A percentile compares a stretch with the other conserved stretches of the same genome.
phyloP scores from a whole-genome alignment of 64 coral and sea anemone genomes.

The Astreopora myriophthalma region DNA sequence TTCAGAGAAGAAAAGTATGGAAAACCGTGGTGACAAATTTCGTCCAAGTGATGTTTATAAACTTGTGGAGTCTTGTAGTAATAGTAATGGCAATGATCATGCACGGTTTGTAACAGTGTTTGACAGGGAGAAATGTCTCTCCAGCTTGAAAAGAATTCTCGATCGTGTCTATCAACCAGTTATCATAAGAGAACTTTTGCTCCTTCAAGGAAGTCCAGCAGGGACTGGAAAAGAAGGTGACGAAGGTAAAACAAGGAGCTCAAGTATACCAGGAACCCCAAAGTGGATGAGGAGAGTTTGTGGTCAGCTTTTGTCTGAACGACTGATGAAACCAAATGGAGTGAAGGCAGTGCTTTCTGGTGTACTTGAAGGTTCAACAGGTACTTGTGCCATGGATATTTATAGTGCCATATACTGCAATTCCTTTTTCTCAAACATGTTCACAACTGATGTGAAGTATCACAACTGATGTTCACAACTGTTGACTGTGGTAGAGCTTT shows the following conservation, averaged over 20 bases:
- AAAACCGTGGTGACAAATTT: neutral
- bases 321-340: slow-evolving; percentile 89
- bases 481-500: too few relatives aligned
- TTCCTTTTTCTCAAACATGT: too few relatives aligned
- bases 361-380: slow-evolving; percentile 48
- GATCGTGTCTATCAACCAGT: slow-evolving; percentile 86
- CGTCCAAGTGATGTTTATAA: neutral
- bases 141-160: slow-evolving; percentile 62
- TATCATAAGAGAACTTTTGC: slow-evolving; percentile 82
- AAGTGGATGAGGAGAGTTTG: slow-evolving; percentile 89
- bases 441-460: too few relatives aligned
- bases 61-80: neutral
- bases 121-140: slow-evolving; percentile 67
- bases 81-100: neutral
- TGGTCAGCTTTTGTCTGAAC: slow-evolving; percentile 86
- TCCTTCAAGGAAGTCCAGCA: slow-evolving; percentile 60
- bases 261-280: slow-evolving; percentile 5
- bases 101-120: slow-evolving; percentile 34
- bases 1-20: neutral
- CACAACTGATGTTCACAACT: too few relatives aligned
- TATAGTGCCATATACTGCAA: too few relatives aligned
- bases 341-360: slow-evolving; percentile 80
- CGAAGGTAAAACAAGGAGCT: neutral
- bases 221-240: neutral
- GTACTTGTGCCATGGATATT: too few relatives aligned